phyloP scores from a whole-genome alignment of 2,797 vertebrate species.

The Garrulus glandarius region DNA sequence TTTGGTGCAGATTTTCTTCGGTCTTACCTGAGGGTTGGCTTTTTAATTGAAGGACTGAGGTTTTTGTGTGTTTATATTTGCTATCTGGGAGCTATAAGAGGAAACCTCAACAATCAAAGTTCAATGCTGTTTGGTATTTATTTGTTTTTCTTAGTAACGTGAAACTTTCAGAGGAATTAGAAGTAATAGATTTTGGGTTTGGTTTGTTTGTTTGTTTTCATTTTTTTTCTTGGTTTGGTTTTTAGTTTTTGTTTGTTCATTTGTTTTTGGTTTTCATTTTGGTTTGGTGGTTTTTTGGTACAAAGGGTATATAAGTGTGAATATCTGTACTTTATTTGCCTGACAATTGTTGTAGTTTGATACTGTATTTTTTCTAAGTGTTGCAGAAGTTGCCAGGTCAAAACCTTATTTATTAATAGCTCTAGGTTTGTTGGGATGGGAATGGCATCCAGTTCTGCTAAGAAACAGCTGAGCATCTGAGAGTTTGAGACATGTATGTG shows the following conservation, averaged over 20 bases:
- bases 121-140: not conserved
- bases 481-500: not conserved
- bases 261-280: not conserved
- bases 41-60: not conserved
- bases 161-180: not conserved
- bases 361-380: not conserved
- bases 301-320: rapidly evolving
- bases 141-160: not conserved
- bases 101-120: not conserved
- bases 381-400: not conserved
- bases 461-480: constrained; percentile 1
- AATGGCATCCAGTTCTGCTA: not conserved
- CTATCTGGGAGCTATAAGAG: not conserved
- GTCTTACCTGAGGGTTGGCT: not conserved
- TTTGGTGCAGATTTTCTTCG: not conserved
- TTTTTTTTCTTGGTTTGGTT: not conserved
- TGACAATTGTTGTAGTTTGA: not conserved
- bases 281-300: not conserved
- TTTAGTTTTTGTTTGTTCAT: not conserved
- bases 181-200: not conserved
- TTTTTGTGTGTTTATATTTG: not conserved
- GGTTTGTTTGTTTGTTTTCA: not conserved
- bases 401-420: not conserved
- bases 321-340: not conserved
- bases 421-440: not conserved